Evolutionary conservation across 2,797 vertebrate genomes (phyloP), one percentile per base, ranked within the genome.

Genomic region (Taeniopygia guttata): DNA sequence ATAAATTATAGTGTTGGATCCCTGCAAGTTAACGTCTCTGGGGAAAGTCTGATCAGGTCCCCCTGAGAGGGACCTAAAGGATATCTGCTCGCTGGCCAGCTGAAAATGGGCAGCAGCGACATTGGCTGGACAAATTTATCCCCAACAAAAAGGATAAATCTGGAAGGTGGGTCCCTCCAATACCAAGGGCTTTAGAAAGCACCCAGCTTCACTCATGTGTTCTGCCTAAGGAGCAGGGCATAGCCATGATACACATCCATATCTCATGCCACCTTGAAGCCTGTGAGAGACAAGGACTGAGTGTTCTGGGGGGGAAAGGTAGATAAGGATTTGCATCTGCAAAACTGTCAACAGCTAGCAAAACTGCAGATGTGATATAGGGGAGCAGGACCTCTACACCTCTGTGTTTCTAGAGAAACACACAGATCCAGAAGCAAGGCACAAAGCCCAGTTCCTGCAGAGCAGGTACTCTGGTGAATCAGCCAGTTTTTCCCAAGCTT

Each of bases 401-500:
- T 43, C 42, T 43, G 18, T 43, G 42, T 43, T 43, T 73, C 49
- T 74, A 78, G 64, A 64, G 32, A 48, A 79, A 60, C 45, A 11
- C 25, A 58, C 7, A 68, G 72, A 66, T 27, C 6, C 43, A 54
- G 46, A 1, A 79, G 25, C 40, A 73, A 70, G 67, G 54, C 12
- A 1, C 32, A 72, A 74, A 92, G 38, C 26, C 20, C 9, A 10
- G 1, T n/a, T 87, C 38, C 66, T 13, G 1, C 51, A 73, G 64
- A 81, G 46, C 75, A 93, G 87, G 88, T 93, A 78, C 74, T 59
- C 43, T 72, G 36, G 58, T 90, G 62, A 91, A 77, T 73, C 64
- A 30, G 38, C 70, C 62, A 20, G 23, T 80, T 94, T 94, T 95
- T 95, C 84, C 49, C 88, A 96, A 83, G 84, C 45, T 36, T 34